Evolutionary conservation across 1,140 invertebrate genomes (phyloP), one percentile per base, ranked within the genome.

Genomic region (Aphis gossypii): DNA sequence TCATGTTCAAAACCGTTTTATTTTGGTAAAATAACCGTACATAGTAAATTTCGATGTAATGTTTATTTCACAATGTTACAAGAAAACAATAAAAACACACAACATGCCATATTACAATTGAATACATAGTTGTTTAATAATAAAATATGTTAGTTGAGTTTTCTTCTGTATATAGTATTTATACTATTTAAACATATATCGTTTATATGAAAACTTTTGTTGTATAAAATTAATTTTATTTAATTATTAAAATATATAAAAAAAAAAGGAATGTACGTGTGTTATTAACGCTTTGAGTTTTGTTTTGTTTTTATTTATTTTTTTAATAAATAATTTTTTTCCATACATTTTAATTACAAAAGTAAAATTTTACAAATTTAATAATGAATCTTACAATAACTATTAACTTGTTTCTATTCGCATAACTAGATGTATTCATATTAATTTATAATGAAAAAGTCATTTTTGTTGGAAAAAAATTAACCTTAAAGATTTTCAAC

Each of bases 131-230:
- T 35, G 4, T n/a, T 76, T 76, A n/a, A 76, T 76, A 76, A 76
- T 76, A 76, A 76, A 76, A 76, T 76, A 76, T 76, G 30, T n/a
- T n/a, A 76, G 60, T 76, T 76, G 14, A 76, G 60, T 76, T 68
- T n/a, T 14, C 60, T 68, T 68, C 60, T 76, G 60, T 76, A 18
- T 76, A 76, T n/a, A 76, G 14, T 11, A 76, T n/a, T 76, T 9
- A 76, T n/a, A 76, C 30, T 11, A 76, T n/a, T 76, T 9, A 76
- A 76, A 76, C 30, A 18, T n/a, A 18, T 20, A 76, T 76, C 18
- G 60, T 76, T 76, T 76, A 14, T 60, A 30, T 60, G 9, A 30
- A 30, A 60, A 60, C 2, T 30, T n/a, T 35, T 76, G 14, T n/a
- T 76, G 2, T 0, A n/a, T 4, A n/a, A 35, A 76, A 76, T 18